Base-by-base conservation (phyloP, 2,888 invertebrate genomes). In the Eristalis pertinax region DNA sequence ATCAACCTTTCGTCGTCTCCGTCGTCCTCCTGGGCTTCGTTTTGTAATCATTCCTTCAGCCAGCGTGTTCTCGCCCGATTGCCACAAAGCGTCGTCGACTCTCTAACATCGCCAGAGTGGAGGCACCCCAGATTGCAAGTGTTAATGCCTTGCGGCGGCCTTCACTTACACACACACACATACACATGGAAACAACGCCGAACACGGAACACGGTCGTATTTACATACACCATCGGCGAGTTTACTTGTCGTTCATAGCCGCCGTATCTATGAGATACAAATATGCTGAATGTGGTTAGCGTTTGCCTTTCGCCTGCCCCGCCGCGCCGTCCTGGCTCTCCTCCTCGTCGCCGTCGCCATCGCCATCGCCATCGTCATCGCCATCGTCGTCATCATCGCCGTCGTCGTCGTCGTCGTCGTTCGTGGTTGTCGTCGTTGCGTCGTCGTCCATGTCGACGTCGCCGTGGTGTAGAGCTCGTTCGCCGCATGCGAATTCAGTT, bases 401-500 rank as follows among this genome's bases (percentile, higher is more conserved):
- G 43, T 43, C 43, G 43, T 43, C 43, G 43, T 50, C 56, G 62
- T 68, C 43, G 43, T 2, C 50, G 19, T 19, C 43, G 50, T n/a
- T 19, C 50, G 62, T 70, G 74, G 83, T 68, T n/a, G n/a, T n/a
- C 7, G 50, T 43, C 43, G 43, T 43, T 43, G 43, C 43, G 43
- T 43, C 43, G 43, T 43, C 43, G 43, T 50, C 56, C 63, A 24
- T 77, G 62, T 68, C 43, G 43, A 15, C 50, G 19, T 19, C 43
- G 50, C n/a, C 50, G 62, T 70, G 74, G 83, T 68, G 62, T 75
- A 75, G 75, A 87, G 70, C 73, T 67, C 75, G 7, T 72, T 87
- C 83, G 78, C 84, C 79, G 83, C 84, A 87, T 87, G 84, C 84
- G 84, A 87, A 76, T 84, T 87, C 87, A 87, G 87, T 87, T 87